These are phyloP conservation scores for Pogonophryne albipinna DNA, from an alignment of 2,797 vertebrate species.

Conservation along the genomic window DNA sequence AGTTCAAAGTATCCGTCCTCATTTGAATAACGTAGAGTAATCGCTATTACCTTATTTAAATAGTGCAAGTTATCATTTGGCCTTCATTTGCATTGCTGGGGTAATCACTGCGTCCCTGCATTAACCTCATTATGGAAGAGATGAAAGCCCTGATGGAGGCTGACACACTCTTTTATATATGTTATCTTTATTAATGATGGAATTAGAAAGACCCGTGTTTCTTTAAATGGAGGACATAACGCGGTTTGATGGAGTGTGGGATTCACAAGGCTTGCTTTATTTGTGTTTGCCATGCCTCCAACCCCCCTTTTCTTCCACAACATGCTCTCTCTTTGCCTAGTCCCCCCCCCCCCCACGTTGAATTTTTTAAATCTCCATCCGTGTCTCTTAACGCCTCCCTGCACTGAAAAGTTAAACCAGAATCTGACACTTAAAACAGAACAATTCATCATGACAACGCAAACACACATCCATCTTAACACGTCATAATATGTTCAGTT, in stretches of 20 bases:
- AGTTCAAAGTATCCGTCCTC: slow-evolving; percentile 78
- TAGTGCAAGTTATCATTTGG: slow-evolving; percentile 85
- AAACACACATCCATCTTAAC: neutral
- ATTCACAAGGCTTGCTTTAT: slow-evolving; percentile 19
- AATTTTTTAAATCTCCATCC: neutral
- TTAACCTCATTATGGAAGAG: slow-evolving; percentile 81
- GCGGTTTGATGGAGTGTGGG: slow-evolving; percentile 55
- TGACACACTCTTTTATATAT: slow-evolving; percentile 78
- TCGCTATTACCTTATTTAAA: slow-evolving; percentile 85
- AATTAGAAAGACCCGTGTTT: slow-evolving; percentile 74
- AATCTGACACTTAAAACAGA: neutral
- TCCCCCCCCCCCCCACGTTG: no score
- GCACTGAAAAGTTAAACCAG: no score
- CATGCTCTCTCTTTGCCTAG: neutral
- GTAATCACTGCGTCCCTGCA: slow-evolving; percentile 79
- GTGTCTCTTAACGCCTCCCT: slow-evolving; percentile 11
- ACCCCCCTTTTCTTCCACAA: neutral
- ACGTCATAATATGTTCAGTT: neutral
- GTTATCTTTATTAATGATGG: slow-evolving; percentile 81
- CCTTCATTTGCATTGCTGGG: slow-evolving; percentile 81
- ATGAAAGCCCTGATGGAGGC: slow-evolving; percentile 79
- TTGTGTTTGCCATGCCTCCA: neutral
- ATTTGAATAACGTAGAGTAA: slow-evolving; percentile 83
- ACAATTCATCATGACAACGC: slow-evolving; percentile 1
- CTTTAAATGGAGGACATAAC: slow-evolving; percentile 68